Percentiles rank a stretch among this genome's conserved stretches.
Evolutionary conservation across 2,797 vertebrate species (phyloP).

Genomic region (Fistularia commersonii): DNA sequence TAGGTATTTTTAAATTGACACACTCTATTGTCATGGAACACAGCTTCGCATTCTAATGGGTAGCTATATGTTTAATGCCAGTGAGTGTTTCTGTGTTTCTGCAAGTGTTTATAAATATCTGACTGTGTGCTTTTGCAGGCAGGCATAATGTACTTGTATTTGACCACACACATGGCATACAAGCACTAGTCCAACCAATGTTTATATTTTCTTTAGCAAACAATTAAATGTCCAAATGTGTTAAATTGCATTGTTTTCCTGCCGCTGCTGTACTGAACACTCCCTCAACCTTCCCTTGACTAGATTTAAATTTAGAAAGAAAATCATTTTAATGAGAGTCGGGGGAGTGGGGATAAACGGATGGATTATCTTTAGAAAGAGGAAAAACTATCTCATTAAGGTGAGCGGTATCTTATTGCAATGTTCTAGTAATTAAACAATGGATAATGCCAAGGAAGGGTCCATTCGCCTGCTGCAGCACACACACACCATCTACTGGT

Average conservation of each 20-base stretch:
- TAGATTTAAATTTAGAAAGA: constrained; percentile 71
- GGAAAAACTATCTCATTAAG: constrained; percentile 73
- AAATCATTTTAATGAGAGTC: constrained; percentile 75
- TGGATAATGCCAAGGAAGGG: constrained; percentile 46
- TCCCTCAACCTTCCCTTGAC: constrained; percentile 17
- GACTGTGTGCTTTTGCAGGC: constrained; percentile 22
- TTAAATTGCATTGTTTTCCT: constrained; percentile 45
- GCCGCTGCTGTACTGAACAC: constrained; percentile 24
- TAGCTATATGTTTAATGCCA: constrained; percentile 4
- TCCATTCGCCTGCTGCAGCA: constrained; percentile 28
- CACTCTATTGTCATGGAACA: neutral
- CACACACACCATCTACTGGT: constrained; percentile 41
- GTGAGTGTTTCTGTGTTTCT: neutral
- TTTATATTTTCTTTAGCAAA: constrained; percentile 43
- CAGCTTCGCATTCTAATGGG: constrained; percentile 3
- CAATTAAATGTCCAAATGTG: constrained; percentile 47
- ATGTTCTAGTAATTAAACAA: constrained; percentile 70
- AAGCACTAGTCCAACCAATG: constrained; percentile 25
- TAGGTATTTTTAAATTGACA: too few relatives aligned
- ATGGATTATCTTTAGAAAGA: constrained; percentile 72
- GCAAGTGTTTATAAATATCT: neutral
- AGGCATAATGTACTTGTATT: constrained; percentile 15
- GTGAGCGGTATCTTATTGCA: constrained; percentile 67
- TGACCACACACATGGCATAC: constrained; percentile 17
- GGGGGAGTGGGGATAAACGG: constrained; percentile 69